A percentile compares a stretch with the other conserved stretches of the same genome.
Conservation (phyloP, 1,140 invertebrate species). For the Polypedilum vanderplanki region DNA sequence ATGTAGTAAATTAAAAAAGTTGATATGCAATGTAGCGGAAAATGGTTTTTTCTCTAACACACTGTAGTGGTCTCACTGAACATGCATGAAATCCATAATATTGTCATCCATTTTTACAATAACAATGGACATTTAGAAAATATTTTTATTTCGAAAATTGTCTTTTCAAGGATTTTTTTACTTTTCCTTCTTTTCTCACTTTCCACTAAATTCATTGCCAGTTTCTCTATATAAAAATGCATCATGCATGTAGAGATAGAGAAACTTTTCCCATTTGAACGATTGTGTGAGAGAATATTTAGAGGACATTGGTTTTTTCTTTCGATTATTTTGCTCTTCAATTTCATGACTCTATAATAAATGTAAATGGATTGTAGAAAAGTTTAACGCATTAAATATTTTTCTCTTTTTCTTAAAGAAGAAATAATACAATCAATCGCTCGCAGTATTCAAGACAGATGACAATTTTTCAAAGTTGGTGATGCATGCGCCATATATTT, state of each 20-base stretch:
- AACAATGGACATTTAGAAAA: background rate
- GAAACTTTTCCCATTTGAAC: too few species aligned
- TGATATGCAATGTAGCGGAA: conserved; percentile 12
- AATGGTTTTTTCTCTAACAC: background rate
- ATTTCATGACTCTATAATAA: too few species aligned
- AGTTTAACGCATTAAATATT: too few species aligned
- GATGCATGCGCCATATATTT: conserved; percentile 17
- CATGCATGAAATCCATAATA: background rate
- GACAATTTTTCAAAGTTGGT: conserved; percentile 7
- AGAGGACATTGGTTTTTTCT: too few species aligned
- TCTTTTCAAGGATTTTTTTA: background rate
- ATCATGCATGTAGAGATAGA: too few species aligned
- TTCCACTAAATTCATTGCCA: background rate
- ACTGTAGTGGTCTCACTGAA: background rate
- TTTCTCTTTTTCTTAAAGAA: too few species aligned
- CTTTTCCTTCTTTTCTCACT: background rate
- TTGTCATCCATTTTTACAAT: background rate
- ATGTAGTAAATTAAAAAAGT: conserved; percentile 14
- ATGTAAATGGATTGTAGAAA: too few species aligned
- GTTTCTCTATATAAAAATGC: background rate
- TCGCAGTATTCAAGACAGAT: background rate
- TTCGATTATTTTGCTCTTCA: too few species aligned
- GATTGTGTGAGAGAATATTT: too few species aligned
- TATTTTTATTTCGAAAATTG: background rate
- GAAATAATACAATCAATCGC: background rate